Evolutionary conservation across 1,140 invertebrate genomes (phyloP).

Genomic region (Nymphalis io): DNA sequence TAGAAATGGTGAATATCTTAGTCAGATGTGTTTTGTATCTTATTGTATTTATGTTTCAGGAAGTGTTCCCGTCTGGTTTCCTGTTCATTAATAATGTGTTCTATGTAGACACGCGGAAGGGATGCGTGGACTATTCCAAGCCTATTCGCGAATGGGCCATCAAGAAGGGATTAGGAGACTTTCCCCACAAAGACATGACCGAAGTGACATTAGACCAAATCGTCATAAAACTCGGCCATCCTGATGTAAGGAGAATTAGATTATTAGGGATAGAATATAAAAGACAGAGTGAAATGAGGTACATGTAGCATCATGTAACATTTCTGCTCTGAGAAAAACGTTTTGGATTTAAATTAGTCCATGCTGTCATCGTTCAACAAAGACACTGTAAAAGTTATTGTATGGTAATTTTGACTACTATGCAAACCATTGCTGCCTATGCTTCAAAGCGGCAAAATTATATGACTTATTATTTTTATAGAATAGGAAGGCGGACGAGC

Average conservation of each 20-base stretch:
- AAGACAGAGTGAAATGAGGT: no score
- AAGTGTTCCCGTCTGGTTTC: constrained; percentile 86
- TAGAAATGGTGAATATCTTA: no score
- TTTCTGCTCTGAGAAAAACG: no score
- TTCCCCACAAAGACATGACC: constrained; percentile 83
- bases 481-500: no score
- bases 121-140: constrained; percentile 84
- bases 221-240: constrained; percentile 85
- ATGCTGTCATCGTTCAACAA: no score
- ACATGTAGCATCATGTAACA: no score
- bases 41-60: constrained; percentile 68
- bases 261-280: not conserved
- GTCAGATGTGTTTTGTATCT: no score
- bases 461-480: no score
- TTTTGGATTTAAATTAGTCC: no score
- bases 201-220: constrained; percentile 84
- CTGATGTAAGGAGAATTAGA: constrained; percentile 77
- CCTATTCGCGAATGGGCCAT: constrained; percentile 85
- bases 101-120: constrained; percentile 86
- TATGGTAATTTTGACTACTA: not conserved
- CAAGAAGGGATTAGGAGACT: constrained; percentile 78
- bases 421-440: no score
- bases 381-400: no score
- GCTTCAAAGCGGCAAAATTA: not conserved
- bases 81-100: constrained; percentile 90